Percentiles rank a stretch among this genome's conserved stretches.
Evolutionary conservation across 2,797 vertebrate genomes (phyloP).

Genomic region (Mustela erminea): DNA sequence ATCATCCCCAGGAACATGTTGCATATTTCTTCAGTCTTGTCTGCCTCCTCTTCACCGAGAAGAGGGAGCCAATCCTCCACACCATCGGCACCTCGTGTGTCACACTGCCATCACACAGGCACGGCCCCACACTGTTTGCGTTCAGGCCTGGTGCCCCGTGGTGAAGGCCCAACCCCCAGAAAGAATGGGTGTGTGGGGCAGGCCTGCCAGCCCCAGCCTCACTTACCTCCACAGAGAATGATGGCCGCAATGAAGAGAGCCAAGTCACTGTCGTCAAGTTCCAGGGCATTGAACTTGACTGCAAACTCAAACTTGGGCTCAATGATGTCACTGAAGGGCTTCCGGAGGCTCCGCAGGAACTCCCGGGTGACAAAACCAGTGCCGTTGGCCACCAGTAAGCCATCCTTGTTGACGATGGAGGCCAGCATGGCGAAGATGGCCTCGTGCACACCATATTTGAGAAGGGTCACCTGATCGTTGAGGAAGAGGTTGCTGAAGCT

Average conservation of each 20-base stretch:
- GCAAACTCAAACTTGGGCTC: conserved; percentile 99
- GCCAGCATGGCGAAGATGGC: conserved; percentile 99
- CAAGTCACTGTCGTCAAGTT: conserved; percentile 98
- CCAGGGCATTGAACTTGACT: conserved; percentile 98
- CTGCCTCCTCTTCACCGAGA: neutral
- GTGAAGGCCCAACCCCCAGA: neutral
- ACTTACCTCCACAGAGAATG: conserved; percentile 98
- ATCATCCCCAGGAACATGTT: neutral
- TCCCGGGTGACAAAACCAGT: conserved; percentile 98
- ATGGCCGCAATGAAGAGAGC: conserved; percentile 98
- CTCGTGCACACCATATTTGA: conserved; percentile 98
- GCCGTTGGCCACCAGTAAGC: conserved; percentile 96
- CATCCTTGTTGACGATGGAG: conserved; percentile 99
- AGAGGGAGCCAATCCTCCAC: neutral
- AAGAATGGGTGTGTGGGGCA: neutral
- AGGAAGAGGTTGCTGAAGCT: conserved; percentile 96
- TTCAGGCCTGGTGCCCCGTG: neutral
- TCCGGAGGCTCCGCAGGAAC: conserved; percentile 97
- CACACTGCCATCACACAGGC: neutral
- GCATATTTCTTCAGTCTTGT: neutral
- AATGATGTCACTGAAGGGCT: conserved; percentile 98
- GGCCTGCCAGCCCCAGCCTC: fast-evolving
- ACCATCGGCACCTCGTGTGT: fast-evolving
- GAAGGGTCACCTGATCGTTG: conserved; percentile 98
- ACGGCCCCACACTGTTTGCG: fast-evolving